Evolutionary conservation across 2,113 vertebrate species (phyloP).

Genomic region (Pangasianodon hypophthalmus): DNA sequence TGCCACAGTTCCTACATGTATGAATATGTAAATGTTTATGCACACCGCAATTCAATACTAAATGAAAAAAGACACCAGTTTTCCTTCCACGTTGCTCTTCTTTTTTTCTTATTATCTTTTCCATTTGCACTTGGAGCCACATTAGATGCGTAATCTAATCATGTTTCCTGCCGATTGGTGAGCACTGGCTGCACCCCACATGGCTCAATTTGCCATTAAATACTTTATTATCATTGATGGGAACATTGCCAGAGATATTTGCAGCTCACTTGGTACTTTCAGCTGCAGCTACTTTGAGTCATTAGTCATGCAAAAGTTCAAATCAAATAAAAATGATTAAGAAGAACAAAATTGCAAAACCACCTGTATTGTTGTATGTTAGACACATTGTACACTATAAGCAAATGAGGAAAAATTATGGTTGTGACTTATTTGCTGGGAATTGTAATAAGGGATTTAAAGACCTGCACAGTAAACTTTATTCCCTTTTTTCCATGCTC

Average conservation of each 20-base stretch:
- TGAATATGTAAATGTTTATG: background rate
- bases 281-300: background rate
- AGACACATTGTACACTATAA: background rate
- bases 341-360: background rate
- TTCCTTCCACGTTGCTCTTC: background rate
- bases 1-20: background rate
- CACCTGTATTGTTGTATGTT: background rate
- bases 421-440: background rate
- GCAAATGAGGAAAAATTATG: background rate
- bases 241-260: background rate
- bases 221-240: conserved; percentile 40
- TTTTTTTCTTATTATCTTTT: background rate
- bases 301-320: conserved; percentile 20
- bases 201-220: conserved; percentile 39
- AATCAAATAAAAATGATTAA: conserved; percentile 3
- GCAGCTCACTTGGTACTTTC: background rate
- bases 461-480: background rate
- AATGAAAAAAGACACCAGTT: background rate
- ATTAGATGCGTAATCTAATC: conserved; percentile 18
- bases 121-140: background rate
- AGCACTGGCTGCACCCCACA: conserved; percentile 21
- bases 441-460: background rate
- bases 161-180: conserved; percentile 11
- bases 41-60: background rate
- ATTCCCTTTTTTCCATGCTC: background rate